phyloP scores from a whole-genome alignment of 92 coral and sea anemone species.

The Epizoanthus fatuus region DNA sequence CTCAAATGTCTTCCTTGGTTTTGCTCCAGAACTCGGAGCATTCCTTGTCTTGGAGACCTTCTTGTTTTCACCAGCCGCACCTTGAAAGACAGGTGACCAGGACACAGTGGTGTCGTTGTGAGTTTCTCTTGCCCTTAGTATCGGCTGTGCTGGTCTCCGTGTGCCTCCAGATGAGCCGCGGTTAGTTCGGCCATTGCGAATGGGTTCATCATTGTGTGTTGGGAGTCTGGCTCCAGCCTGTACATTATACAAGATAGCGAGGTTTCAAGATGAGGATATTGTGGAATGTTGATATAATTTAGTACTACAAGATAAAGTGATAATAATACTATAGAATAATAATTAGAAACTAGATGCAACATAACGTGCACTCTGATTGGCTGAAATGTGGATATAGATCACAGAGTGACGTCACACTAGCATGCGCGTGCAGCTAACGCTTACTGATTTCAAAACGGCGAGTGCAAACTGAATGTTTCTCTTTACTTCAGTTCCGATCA shows the following conservation, averaged over 20 bases:
- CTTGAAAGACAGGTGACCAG: slow-evolving; percentile 41
- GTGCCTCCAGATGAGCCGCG: background rate
- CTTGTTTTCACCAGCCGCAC: background rate
- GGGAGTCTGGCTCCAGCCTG: background rate
- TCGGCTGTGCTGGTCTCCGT: background rate
- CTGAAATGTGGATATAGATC: no score
- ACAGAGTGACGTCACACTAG: no score
- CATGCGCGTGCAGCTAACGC: no score
- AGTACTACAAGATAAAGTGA: background rate
- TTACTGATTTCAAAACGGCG: no score
- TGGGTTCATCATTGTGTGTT: slow-evolving; percentile 23
- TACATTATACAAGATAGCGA: background rate
- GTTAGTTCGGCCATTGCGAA: background rate
- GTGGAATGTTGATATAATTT: background rate
- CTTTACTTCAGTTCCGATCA: no score
- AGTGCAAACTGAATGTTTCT: no score
- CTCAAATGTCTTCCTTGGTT: background rate
- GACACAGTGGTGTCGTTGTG: background rate
- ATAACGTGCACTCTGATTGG: no score
- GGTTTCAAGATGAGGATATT: background rate
- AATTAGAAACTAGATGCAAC: background rate
- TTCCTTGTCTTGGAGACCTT: background rate
- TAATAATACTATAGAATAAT: background rate
- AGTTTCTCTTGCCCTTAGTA: background rate
- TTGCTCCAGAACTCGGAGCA: background rate